Percentiles rank a stretch among this genome's conserved stretches.
Conservation (phyloP, 2,797 vertebrate genomes). For the Tapirus indicus region DNA sequence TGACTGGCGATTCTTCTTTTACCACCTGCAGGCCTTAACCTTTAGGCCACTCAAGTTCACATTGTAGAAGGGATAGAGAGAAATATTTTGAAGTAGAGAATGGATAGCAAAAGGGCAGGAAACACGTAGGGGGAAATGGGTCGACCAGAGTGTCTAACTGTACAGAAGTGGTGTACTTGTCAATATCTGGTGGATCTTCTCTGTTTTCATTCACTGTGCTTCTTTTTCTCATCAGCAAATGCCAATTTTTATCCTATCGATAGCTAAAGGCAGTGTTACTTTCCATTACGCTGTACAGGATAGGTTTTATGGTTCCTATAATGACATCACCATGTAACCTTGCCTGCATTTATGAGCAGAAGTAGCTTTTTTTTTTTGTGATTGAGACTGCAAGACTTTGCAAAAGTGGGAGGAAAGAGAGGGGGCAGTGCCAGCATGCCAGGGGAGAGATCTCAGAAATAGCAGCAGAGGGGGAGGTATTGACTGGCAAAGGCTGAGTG, state of each 20-base stretch:
- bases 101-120: neutral
- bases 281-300: neutral
- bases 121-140: neutral
- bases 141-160: neutral
- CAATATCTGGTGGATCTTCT: neutral
- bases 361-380: neutral
- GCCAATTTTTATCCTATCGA: neutral
- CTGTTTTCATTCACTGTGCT: neutral
- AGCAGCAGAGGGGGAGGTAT: neutral
- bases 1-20: neutral
- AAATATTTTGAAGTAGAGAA: neutral
- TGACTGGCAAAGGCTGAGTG: neutral
- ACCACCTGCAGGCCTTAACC: neutral
- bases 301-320: constrained; percentile 22
- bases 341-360: neutral
- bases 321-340: neutral
- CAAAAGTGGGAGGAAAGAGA: neutral
- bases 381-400: neutral
- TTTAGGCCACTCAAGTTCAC: neutral
- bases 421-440: too few relatives aligned
- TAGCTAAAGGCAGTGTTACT: neutral
- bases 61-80: neutral
- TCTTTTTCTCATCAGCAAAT: neutral
- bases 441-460: neutral
- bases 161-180: neutral